A percentile compares a stretch with the other conserved stretches of the same genome.
These are phyloP conservation scores for Tursiops truncatus DNA, from an alignment of 2,113 vertebrate species.

Conservation along the genomic window DNA sequence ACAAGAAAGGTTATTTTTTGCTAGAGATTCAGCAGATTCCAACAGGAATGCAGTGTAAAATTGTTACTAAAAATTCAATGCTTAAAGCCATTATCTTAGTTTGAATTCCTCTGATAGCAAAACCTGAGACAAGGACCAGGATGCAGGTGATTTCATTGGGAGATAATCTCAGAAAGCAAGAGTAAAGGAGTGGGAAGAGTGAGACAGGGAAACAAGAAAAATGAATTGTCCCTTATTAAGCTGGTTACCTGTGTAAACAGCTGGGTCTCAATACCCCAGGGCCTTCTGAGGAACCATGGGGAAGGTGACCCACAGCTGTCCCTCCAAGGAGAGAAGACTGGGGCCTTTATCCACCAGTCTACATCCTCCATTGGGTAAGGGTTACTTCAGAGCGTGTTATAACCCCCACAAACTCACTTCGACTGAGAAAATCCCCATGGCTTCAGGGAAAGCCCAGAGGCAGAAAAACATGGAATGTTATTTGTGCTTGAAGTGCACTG, in stretches of 20 bases:
- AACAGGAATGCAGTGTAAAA: constrained; percentile 17
- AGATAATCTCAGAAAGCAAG: neutral
- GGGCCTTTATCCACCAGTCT: neutral
- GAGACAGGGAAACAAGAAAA: neutral
- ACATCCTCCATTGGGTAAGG: neutral
- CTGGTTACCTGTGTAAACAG: neutral
- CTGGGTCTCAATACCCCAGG: neutral
- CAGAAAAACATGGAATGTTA: neutral
- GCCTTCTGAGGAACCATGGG: neutral
- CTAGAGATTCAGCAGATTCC: neutral
- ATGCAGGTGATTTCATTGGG: neutral
- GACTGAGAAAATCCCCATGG: neutral
- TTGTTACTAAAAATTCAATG: neutral
- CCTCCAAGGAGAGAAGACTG: neutral
- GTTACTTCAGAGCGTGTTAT: neutral
- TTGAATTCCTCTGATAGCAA: constrained; percentile 11
- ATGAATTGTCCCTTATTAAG: neutral
- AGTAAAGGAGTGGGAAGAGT: neutral
- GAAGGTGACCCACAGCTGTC: neutral
- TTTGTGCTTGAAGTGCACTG: neutral
- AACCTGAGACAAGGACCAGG: neutral
- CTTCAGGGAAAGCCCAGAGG: neutral
- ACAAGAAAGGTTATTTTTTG: neutral
- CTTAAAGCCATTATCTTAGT: neutral
- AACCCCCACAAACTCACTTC: neutral